These are phyloP conservation scores for Danio aesculapii DNA, from an alignment of 2,797 vertebrate genomes.

Conservation along the genomic window DNA sequence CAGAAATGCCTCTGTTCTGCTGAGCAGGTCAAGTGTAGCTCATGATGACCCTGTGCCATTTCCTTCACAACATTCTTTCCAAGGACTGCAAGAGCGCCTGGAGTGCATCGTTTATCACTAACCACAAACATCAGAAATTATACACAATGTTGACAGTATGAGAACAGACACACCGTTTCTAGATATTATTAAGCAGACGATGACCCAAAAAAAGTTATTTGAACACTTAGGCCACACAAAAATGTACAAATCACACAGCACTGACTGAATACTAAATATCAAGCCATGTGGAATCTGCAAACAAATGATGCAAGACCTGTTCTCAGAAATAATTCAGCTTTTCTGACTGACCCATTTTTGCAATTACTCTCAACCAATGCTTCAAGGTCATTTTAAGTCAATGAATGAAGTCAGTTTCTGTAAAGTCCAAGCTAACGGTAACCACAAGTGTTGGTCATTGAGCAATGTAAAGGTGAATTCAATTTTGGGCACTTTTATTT, in stretches of 20 bases:
- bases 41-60: neutral
- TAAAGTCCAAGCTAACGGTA: no score
- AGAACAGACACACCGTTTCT: constrained; percentile 2
- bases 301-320: neutral
- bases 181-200: neutral
- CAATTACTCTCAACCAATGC: neutral
- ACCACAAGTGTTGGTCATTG: no score
- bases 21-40: neutral
- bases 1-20: neutral
- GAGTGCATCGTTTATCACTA: neutral
- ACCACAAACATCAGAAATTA: constrained; percentile 1
- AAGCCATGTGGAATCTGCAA: constrained; percentile 14
- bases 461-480: no score
- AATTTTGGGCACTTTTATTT: no score
- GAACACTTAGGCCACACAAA: neutral
- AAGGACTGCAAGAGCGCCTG: neutral
- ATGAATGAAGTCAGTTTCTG: no score
- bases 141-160: neutral
- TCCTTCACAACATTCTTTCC: constrained; percentile 36
- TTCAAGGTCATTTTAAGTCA: neutral
- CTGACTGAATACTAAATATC: constrained; percentile 7
- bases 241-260: neutral
- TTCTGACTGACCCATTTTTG: neutral
- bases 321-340: constrained; percentile 1
- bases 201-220: neutral